Evolutionary conservation across 2,888 invertebrate species (phyloP), one percentile per base, ranked within the genome.

Genomic region (Sylvicola cinctus): DNA sequence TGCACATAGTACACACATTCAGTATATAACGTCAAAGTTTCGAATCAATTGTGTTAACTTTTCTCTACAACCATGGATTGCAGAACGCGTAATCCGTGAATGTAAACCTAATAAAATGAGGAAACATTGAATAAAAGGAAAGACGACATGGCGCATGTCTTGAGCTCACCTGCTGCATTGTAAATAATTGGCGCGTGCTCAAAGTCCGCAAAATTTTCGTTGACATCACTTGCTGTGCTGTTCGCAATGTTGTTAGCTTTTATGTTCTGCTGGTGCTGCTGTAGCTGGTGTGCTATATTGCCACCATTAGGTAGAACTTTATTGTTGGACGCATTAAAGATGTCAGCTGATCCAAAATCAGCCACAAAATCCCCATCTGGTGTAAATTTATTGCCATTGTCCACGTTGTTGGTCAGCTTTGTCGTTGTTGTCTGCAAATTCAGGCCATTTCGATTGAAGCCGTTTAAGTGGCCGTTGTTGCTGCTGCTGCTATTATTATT

Each of bases 111-210:
- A n/a, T n/a, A n/a, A n/a, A n/a, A n/a, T n/a, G n/a, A n/a, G n/a
- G n/a, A n/a, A n/a, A n/a, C n/a, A n/a, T n/a, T n/a, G n/a, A n/a
- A n/a, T n/a, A n/a, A n/a, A n/a, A n/a, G n/a, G n/a, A n/a, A n/a
- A n/a, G n/a, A n/a, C n/a, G n/a, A n/a, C n/a, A n/a, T n/a, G n/a
- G n/a, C n/a, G n/a, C n/a, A n/a, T n/a, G n/a, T n/a, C n/a, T n/a
- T n/a, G n/a, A 38, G 54, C 58, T 59, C 49, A 63, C 62, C 58
- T 44, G 54, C 55, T 41, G 65, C 63, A 52, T 65, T 67, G 48
- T 72, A 75, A n/a, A n/a, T n/a, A 43, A 70, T 68, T 40, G 72
- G 69, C 49, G 74, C 74, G 55, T 74, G 72, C 46, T 76, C 76
- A 48, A 76, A 76, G 55, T 76, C 69, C 35, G 78, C 75, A 52